These are phyloP conservation scores for Guaruba guarouba DNA, from an alignment of 2,113 vertebrate genomes.

Conservation along the genomic window DNA sequence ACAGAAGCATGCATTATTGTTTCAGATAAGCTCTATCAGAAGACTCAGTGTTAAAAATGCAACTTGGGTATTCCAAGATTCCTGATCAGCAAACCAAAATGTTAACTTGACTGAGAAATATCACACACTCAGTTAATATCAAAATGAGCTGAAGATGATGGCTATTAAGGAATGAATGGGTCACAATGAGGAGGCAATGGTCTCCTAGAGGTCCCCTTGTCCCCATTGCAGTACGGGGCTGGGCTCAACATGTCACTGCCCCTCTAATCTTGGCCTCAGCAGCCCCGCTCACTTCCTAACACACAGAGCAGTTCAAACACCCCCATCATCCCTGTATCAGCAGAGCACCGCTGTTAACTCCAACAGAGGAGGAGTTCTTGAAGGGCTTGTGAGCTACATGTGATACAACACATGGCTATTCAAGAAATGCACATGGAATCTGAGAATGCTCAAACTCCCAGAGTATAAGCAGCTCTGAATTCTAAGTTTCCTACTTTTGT, in stretches of 20 bases:
- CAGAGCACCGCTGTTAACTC: neutral
- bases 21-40: neutral
- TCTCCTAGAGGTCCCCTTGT: neutral
- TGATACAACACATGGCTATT: neutral
- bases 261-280: neutral
- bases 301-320: neutral
- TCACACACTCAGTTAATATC: neutral
- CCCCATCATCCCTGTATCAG: neutral
- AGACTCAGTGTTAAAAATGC: neutral
- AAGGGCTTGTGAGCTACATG: neutral
- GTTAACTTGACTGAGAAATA: neutral
- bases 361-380: neutral
- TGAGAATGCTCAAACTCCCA: neutral
- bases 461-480: neutral
- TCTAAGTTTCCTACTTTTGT: neutral
- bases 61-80: accelerated
- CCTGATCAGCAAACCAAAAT: neutral
- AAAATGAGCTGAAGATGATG: neutral
- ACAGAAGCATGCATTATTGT: neutral
- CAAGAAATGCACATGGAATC: neutral
- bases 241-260: neutral
- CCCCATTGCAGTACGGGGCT: neutral
- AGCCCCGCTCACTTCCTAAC: no score
- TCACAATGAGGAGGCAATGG: neutral
- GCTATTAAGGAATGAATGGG: neutral